Evolutionary conservation across 2,797 vertebrate genomes (phyloP), one percentile per base, ranked within the genome.

Genomic region (Scolopax bukidnonensis): DNA sequence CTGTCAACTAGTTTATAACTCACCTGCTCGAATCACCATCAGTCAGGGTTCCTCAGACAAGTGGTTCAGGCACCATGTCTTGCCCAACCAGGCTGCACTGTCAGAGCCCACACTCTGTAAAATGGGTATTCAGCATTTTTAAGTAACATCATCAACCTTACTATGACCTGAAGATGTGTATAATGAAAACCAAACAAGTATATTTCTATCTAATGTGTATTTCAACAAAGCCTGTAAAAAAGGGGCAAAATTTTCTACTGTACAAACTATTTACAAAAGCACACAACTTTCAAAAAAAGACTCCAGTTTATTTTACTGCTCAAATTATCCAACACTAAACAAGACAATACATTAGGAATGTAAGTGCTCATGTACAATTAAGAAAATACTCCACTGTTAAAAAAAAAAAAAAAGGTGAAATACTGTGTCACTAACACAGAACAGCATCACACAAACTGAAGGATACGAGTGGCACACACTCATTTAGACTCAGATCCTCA

Each of bases 271-370:
- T 94, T 94, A 94, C 67, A 87, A 89, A 96, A 71, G n/a, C 45
- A 95, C 10, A 87, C 81, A 96, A 96, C 57, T 93, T 95, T 57
- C 81, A 93, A 97, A 95, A 96, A 96, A 40, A 40, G 21, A 12
- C 11, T 11, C 59, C 71, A 89, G 45, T 96, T 97, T 97, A 97
- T 98, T 98, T 96, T 90, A 95, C 95, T 64, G 76, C 5, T 36
- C 84, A 86, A 92, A 90, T 97, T 96, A 94, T 54, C 78, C 73
- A 57, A 97, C 87, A 93, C 76, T 91, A 96, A 95, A 96, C 93
- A 94, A 92, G 84, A 88, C 77, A 92, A 96, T 79, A 96, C 70
- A 95, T 93, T 56, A 97, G 93, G 95, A 98, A 97, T 97, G 95
- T 96, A 94, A 97, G 94, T 77, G 92, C 93, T 84, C 87, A 28